Conservation (phyloP, 30 jellyfish, hydroid and myxozoan genomes). For the Aurelia coerulea region DNA sequence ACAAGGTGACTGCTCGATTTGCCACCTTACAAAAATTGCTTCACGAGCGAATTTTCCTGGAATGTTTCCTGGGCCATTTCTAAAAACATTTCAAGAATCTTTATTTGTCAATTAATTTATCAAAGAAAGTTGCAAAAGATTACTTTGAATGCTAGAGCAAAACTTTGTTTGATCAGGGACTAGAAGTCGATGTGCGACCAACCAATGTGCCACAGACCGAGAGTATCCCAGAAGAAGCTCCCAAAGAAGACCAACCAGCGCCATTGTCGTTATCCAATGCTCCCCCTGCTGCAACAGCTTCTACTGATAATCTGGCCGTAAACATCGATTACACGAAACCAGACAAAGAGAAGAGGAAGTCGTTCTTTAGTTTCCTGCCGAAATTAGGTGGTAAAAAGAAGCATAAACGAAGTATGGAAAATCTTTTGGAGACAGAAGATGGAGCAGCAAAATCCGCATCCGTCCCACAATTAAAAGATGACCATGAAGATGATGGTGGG, state of each 20-base stretch:
- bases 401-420: slow-evolving; percentile 66
- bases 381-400: slow-evolving; percentile 65
- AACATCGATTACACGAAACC: slow-evolving; percentile 20
- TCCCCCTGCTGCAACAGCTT: slow-evolving; percentile 33
- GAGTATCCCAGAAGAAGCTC: too few species aligned
- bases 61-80: too few species aligned
- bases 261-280: not conserved
- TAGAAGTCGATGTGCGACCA: too few species aligned
- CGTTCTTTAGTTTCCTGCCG: slow-evolving; percentile 47
- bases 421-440: slow-evolving; percentile 49
- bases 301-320: slow-evolving; percentile 35
- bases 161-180: too few species aligned
- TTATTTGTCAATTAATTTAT: too few species aligned
- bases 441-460: not conserved
- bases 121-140: too few species aligned
- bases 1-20: too few species aligned
- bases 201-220: too few species aligned
- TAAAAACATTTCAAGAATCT: too few species aligned
- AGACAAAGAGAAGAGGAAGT: slow-evolving; percentile 56
- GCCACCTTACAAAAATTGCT: too few species aligned
- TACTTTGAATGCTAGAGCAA: too few species aligned
- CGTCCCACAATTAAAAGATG: slow-evolving; percentile 5
- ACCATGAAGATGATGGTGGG: slow-evolving; percentile 47
- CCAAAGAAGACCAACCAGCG: not conserved
- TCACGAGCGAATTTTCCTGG: too few species aligned